Base-by-base conservation (phyloP, 2,797 vertebrate genomes). In the Hirundo rustica region DNA sequence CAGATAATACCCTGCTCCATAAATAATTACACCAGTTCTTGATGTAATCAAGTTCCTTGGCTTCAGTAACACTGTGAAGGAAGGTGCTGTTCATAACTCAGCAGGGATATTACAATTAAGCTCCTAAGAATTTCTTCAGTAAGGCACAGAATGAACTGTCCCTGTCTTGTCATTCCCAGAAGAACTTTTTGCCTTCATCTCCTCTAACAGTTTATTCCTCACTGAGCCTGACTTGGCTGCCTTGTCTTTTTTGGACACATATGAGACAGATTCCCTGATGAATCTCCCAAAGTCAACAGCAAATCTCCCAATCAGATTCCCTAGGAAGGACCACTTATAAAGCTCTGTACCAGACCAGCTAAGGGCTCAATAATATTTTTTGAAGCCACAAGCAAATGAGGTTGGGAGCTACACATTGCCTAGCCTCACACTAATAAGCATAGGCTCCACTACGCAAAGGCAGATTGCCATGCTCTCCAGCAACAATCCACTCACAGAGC, bases 11-110 rank as follows among this genome's bases (percentile, higher is more conserved):
- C 45, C 48, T 30, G 38, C 48, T 92, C 79, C 73, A 64, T 84
- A 92, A 94, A 72, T 77, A 91, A 93, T 93, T 81, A 61, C 80
- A 92, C 67, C 88, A 90, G 82, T 71, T 66, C 67, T 85, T 44
- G 54, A 79, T 48, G 54, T 10, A 67, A 54, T 67, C 60, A 54
- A 54, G 81, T 44, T 55, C 32, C 42, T 81, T 84, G 70, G 77
- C 66, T 92, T 86, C 67, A 55, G 76, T 25, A 54, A 42, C 32
- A 25, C 34, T 70, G 54, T 50, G 66, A 85, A 92, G 73, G 70
- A 96, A 91, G 89, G 79, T 86, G 48, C 82, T 95, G 65, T 85
- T 86, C 62, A 10, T 70, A 72, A 83, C 51, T 89, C 65, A 68
- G 85, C 23, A 84, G 78, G 32, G 51, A 47, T 73, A 78, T 53